Base-by-base conservation (phyloP, 2,113 vertebrate species). In the Lophochroa leadbeateri region DNA sequence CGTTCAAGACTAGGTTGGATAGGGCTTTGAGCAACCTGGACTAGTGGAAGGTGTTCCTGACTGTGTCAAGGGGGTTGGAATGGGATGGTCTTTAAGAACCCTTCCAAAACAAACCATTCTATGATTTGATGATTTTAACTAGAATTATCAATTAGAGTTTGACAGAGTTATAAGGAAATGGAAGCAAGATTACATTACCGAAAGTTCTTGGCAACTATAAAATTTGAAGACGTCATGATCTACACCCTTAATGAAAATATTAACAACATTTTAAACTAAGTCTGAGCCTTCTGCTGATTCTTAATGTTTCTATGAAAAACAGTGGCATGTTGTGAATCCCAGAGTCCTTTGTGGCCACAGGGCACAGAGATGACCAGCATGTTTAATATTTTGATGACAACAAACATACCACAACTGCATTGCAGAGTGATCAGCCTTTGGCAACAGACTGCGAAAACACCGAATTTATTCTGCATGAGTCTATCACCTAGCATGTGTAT, bases 361-460 rank as follows among this genome's bases (percentile, higher is more conserved):
- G 65, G 86, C 78, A 94, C 20, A 82, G 55, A 58, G 72, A 69
- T 43, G 63, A 94, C 88, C 83, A 86, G 57, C 39, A 64, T n/a
- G 35, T 69, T 94, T 86, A 76, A 47, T 86, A 86, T 91, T 94
- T 88, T 60, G 72, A 95, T 89, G 87, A 79, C 87, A 84, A 81
- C 77, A 93, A 80, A 39, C 44, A 77, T 60, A 83, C 44, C 14
- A 7, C 68, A 80, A 89, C 63, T 11, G 68, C 44, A 80, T 41
- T 69, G 49, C 81, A 52, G 87, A 91, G 15, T 7, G 25, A 93
- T 93, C 77, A 77, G 84, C 49, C 84, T 64, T 94, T 77, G 63
- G 80, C 75, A 95, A 85, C 10, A 53, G 44, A 82, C 31, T 24
- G 39, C 75, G 35, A 76, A 80, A 72, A 50, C 11, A 81, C 49